phyloP scores from a whole-genome alignment of 2,888 invertebrate genomes.

The Drosophila paramelanica region DNA sequence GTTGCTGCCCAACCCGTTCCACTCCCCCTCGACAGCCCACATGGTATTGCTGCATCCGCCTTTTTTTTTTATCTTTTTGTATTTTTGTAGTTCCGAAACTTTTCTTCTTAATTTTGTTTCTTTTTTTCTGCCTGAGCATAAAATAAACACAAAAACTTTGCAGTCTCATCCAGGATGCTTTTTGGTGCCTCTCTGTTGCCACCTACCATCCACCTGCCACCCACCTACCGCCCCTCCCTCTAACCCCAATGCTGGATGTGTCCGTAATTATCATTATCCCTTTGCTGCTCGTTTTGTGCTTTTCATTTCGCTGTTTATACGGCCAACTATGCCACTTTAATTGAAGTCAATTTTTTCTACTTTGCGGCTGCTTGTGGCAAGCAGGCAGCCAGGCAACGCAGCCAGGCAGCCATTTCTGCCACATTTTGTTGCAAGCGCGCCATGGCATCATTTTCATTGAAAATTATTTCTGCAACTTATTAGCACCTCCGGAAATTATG shows the following conservation, averaged over 20 bases:
- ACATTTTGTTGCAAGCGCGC: slow-evolving; percentile 40
- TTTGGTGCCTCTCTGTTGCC: neutral
- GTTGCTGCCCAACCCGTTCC: slow-evolving; percentile 1
- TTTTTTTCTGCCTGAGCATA: slow-evolving; percentile 47
- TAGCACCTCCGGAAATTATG: slow-evolving; percentile 80
- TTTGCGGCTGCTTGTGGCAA: slow-evolving; percentile 51
- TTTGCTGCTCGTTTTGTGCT: slow-evolving; percentile 68
- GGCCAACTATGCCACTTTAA: slow-evolving; percentile 77
- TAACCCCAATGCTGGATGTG: slow-evolving; percentile 27
- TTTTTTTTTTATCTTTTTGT: slow-evolving; percentile 3
- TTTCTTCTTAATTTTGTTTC: slow-evolving; percentile 33
- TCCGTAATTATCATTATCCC: slow-evolving; percentile 75
- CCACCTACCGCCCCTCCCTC: neutral
- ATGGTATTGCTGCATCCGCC: slow-evolving; percentile 43
- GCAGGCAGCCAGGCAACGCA: slow-evolving; percentile 12
- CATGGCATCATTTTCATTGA: slow-evolving; percentile 59
- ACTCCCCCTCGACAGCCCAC: slow-evolving; percentile 33
- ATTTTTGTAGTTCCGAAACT: slow-evolving; percentile 28
- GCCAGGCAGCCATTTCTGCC: slow-evolving; percentile 3
- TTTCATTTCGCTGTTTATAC: slow-evolving; percentile 74
- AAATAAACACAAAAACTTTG: slow-evolving; percentile 74
- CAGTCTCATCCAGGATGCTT: slow-evolving; percentile 62
- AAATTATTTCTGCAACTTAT: slow-evolving; percentile 78
- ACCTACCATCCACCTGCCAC: neutral
- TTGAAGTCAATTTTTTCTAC: slow-evolving; percentile 76